These are phyloP conservation scores for Coregonus sp. DNA, from an alignment of 2,797 vertebrate species.

Conservation along the genomic window DNA sequence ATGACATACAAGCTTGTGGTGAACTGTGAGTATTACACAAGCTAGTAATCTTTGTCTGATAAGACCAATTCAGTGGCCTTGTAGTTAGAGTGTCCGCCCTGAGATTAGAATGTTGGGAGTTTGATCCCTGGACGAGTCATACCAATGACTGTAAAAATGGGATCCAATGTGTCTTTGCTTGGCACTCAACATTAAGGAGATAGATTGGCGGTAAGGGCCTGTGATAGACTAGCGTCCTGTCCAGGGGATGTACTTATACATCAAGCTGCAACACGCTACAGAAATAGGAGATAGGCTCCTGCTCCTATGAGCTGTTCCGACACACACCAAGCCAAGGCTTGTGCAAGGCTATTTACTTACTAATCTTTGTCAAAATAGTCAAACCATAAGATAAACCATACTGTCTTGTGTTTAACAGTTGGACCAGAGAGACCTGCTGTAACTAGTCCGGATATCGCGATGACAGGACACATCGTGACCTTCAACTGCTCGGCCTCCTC, in stretches of 20 bases:
- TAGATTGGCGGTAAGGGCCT: too few species aligned
- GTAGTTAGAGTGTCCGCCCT: too few species aligned
- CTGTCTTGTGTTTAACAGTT: constrained; percentile 3
- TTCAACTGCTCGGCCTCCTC: not conserved
- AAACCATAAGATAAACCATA: not conserved
- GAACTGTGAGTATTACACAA: constrained; percentile 48
- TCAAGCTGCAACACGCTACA: not conserved
- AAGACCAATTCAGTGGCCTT: not conserved
- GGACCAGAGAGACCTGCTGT: constrained; percentile 20
- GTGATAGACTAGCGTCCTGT: too few species aligned
- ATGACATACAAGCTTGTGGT: constrained; percentile 28
- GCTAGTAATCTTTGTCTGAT: not conserved
- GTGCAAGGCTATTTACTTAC: not conserved
- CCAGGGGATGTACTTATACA: too few species aligned
- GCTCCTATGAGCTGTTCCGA: too few species aligned
- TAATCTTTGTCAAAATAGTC: not conserved
- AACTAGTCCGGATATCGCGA: not conserved
- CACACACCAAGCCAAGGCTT: too few species aligned
- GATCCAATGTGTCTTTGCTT: too few species aligned
- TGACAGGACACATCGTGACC: not conserved
- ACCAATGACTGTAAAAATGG: too few species aligned
- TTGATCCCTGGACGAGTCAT: too few species aligned
- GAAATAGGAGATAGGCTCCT: too few species aligned
- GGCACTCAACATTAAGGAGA: too few species aligned
- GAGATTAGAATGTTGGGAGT: too few species aligned